A percentile compares a stretch with the other conserved stretches of the same genome.
phyloP scores from a whole-genome alignment of 2,113 vertebrate species.

The Aptenodytes patagonicus region DNA sequence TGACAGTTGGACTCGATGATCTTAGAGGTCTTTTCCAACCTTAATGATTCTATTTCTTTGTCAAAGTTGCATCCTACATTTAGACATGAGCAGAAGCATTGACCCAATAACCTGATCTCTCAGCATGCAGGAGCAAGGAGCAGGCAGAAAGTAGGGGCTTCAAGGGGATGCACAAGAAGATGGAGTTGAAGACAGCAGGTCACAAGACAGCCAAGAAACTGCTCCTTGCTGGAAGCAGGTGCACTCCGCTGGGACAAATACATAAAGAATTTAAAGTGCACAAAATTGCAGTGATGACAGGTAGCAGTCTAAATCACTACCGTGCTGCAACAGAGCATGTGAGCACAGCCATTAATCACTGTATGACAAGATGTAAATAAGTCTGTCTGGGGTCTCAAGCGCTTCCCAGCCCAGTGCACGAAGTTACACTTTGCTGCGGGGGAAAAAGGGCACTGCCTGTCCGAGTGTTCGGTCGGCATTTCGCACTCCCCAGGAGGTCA shows the following conservation, averaged over 20 bases:
- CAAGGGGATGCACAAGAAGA: not conserved
- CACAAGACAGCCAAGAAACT: not conserved
- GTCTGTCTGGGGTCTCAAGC: not conserved
- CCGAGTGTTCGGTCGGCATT: accelerated
- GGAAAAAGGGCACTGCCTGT: not conserved
- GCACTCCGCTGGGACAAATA: constrained; percentile 9
- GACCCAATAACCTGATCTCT: not conserved
- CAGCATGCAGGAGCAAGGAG: not conserved
- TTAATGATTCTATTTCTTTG: not conserved
- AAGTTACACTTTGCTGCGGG: not conserved
- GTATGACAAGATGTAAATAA: not conserved
- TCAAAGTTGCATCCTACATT: not conserved
- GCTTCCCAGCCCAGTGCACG: not conserved
- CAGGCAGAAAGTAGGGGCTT: not conserved
- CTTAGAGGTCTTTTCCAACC: too few relatives aligned
- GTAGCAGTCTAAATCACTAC: not conserved
- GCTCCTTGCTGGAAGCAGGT: constrained; percentile 18
- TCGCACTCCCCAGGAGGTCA: not conserved
- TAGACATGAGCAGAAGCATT: not conserved
- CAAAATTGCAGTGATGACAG: constrained; percentile 8
- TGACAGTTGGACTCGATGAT: too few relatives aligned
- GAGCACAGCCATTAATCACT: constrained; percentile 16
- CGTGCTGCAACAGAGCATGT: not conserved
- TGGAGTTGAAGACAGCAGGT: not conserved
- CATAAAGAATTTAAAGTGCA: not conserved